phyloP scores from a whole-genome alignment of 2,113 vertebrate genomes.

The Theropithecus gelada region DNA sequence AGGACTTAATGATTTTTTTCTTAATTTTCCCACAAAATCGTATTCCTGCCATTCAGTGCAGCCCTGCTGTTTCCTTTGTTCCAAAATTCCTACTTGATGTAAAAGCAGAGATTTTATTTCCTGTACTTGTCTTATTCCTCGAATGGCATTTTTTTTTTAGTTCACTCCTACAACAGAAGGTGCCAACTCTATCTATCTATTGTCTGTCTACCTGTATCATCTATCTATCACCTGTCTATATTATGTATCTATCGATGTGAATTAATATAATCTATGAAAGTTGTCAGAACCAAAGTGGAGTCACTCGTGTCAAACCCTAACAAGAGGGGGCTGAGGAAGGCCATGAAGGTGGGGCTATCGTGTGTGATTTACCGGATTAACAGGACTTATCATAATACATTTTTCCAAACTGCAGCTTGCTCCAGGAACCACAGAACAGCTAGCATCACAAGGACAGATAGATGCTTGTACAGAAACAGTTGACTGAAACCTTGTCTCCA shows the following conservation, averaged over 20 bases:
- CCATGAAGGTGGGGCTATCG: neutral
- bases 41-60: neutral
- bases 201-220: neutral
- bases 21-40: neutral
- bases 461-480: neutral
- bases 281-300: neutral
- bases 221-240: neutral
- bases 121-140: neutral
- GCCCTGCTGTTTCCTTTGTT: neutral
- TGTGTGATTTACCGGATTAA: neutral
- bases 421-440: neutral
- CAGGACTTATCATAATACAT: neutral
- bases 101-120: slow-evolving; percentile 1
- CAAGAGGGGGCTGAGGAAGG: neutral
- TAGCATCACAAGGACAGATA: neutral
- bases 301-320: neutral
- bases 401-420: neutral
- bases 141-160: neutral
- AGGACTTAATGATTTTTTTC: neutral
- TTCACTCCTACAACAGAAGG: neutral
- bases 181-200: neutral
- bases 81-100: neutral
- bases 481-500: neutral
- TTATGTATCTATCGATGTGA: neutral
- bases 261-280: neutral